Evolutionary conservation across 2,888 invertebrate species (phyloP), one percentile per base, ranked within the genome.

Genomic region (Anticlea derivata): DNA sequence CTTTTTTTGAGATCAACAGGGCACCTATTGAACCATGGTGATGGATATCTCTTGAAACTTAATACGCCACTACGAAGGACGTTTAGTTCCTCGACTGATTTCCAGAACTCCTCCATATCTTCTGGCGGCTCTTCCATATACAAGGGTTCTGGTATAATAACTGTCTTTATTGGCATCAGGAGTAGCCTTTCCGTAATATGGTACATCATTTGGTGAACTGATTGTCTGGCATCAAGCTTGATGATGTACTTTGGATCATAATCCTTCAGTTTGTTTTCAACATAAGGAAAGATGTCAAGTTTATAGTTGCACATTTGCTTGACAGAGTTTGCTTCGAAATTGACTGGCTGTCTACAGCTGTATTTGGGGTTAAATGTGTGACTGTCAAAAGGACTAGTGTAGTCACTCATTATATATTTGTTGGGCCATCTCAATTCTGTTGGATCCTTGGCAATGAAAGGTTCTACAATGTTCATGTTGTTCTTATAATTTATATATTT

Each of bases 1-100:
- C 94, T 92, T 53, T 87, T 82, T 58, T 87, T 87, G 60, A 94
- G 83, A 58, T 93, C 92, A 1, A 94, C 93, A 3, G 95, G 94
- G 68, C 95, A 95, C 61, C 91, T 80, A 40, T 85, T 90, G 27
- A 78, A 84, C 93, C 94, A 94, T 34, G 87, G 82, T 2, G 94
- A 94, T 57, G 92, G 61, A 61, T 63, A 73, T 53, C 81, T 71
- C 51, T 69, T 78, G 64, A 88, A 86, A 51, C 62, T 73, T n/a
- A 82, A 33, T 46, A 40, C 60, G 22, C 72, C 78, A 66, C 60
- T 76, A 29, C 60, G 65, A 38, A 86, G 74, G 6, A 75, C 67
- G 56, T 78, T 77, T 20, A 70, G 59, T 52, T 77, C 76, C 60
- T 78, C 69, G 27, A 87, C 64, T 50, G 53, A 55, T 56, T 66